Conservation (phyloP, 2,113 vertebrate species). For the Hydropotes inermis region DNA sequence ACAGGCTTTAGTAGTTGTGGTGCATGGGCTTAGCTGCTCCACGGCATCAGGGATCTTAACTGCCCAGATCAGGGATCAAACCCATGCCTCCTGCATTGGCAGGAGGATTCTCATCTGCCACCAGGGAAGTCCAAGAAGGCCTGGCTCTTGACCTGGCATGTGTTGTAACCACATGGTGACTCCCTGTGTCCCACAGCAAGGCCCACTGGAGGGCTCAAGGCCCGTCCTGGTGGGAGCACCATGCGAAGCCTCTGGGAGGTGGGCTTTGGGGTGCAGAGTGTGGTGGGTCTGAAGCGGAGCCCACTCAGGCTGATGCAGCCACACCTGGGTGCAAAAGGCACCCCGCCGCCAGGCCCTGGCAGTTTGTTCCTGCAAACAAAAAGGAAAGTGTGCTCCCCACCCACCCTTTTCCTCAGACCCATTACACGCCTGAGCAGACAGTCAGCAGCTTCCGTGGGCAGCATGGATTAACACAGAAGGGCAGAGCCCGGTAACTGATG, state of each 20-base stretch:
- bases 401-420: neutral
- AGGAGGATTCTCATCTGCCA: neutral
- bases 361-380: neutral
- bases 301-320: neutral
- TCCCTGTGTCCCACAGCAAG: no score
- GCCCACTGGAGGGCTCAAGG: neutral
- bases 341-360: neutral
- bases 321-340: neutral
- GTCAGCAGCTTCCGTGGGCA: neutral
- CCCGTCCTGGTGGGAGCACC: rapidly evolving
- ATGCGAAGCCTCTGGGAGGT: neutral
- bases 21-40: neutral
- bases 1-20: neutral
- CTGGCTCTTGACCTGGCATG: neutral
- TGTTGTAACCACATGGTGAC: neutral
- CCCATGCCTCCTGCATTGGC: neutral
- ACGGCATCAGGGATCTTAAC: neutral
- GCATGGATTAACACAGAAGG: neutral
- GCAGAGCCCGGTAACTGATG: neutral
- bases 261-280: neutral
- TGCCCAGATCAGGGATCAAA: neutral
- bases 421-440: rapidly evolving
- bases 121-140: neutral
- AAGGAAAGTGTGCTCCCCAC: neutral
- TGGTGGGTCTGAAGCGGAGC: neutral